A percentile compares a stretch with the other conserved stretches of the same genome.
These are phyloP conservation scores for Sturnus vulgaris DNA, from an alignment of 2,113 vertebrate species.

Conservation along the genomic window DNA sequence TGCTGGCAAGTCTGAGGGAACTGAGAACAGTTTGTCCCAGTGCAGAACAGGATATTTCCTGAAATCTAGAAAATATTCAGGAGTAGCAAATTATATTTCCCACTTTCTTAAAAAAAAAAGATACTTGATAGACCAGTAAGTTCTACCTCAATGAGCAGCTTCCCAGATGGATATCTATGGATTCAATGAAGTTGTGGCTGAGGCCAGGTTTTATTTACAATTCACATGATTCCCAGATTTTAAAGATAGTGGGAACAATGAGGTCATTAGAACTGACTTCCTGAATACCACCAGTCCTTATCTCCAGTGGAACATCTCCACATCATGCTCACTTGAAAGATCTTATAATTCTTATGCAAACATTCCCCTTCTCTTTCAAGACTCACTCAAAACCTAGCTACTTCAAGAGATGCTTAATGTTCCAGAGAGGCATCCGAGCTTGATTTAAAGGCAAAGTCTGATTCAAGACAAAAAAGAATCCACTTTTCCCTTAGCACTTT, in stretches of 20 bases:
- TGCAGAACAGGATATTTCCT: not conserved
- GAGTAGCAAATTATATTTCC: not conserved
- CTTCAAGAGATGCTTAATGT: slow-evolving; percentile 5
- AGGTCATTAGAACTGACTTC: not conserved
- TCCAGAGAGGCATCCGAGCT: not conserved
- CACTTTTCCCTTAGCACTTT: slow-evolving; percentile 1
- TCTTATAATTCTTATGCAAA: not conserved
- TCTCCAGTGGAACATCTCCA: not conserved
- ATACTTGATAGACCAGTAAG: not conserved
- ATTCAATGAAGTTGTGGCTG: not conserved
- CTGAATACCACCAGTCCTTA: not conserved
- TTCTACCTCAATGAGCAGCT: not conserved
- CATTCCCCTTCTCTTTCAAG: not conserved
- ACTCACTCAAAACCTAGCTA: not conserved
- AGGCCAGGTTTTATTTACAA: not conserved
- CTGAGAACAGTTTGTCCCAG: not conserved
- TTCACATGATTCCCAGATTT: not conserved
- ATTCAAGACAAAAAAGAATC: not conserved
- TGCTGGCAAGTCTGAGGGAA: not conserved
- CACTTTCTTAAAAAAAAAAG: not conserved
- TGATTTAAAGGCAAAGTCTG: slow-evolving; percentile 12
- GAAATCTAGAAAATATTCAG: not conserved
- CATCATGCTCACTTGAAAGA: not conserved
- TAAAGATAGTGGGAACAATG: not conserved
- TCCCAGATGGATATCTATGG: not conserved